Base-by-base conservation (phyloP, 1,140 invertebrate species). In the Bombus soroeensis region DNA sequence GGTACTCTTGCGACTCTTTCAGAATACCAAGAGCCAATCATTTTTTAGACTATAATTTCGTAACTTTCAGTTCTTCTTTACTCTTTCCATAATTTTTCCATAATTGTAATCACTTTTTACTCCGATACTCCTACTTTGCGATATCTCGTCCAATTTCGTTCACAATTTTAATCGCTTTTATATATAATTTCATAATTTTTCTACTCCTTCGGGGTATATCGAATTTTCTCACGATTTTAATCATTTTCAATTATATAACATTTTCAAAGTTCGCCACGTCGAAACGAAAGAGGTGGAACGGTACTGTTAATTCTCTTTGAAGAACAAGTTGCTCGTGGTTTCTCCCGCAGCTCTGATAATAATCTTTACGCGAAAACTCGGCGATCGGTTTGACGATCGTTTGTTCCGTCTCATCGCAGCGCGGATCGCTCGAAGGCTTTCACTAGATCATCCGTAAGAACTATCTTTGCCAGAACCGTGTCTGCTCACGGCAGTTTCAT, bases 381-480 rank as follows among this genome's bases (percentile, higher is more conserved):
- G 5, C 4, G 77, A 80, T 80, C 78, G 53, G 28, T 62, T 41
- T n/a, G 32, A 57, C 78, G 34, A 70, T 59, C 75, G 57, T 77
- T 77, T 77, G 34, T 41, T 59, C 53, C 78, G 34, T 81, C 70
- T 70, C 66, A 18, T 73, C 47, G n/a, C 47, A 32, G 18, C 41
- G 43, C 10, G 73, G 13, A 75, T 34, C 79, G 47, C 80, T 64
- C 22, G 22, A 25, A 64, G 80, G 57, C 70, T 74, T 81, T 39
- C 70, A n/a, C 80, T 81, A 74, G 41, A 81, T 81, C 57, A 81
- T 74, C 80, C 70, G 53, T 71, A 53, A 43, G 39, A 34, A 62
- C 53, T 74, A 59, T 41, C 53, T 74, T 62, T 34, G 10, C 12
- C 57, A 13, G 73, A 13, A 9, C 13, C 10, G 32, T 12, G n/a